Conservation (phyloP, 2,797 vertebrate genomes). For the Holocentrus rufus region DNA sequence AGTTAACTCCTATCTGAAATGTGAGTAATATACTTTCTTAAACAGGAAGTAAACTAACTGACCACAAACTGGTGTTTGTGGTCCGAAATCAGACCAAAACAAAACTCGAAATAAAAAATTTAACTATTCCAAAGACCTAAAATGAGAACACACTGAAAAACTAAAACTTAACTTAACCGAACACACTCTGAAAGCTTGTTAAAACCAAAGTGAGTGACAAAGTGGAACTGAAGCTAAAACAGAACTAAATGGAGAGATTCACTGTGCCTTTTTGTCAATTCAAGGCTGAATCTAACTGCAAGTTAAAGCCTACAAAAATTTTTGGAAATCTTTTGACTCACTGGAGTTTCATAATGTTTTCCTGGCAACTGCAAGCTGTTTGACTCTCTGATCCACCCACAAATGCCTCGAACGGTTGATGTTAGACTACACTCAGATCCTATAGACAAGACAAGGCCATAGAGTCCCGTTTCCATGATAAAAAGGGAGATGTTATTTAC, state of each 20-base stretch:
- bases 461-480: not conserved
- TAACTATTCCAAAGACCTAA: too few species aligned
- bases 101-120: too few species aligned
- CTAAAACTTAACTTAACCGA: too few species aligned
- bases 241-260: constrained; percentile 25
- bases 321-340: constrained; percentile 21
- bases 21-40: too few species aligned
- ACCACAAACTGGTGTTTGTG: too few species aligned
- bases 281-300: constrained; percentile 13
- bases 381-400: constrained; percentile 13
- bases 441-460: not conserved
- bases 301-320: constrained; percentile 1
- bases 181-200: too few species aligned
- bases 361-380: constrained; percentile 45
- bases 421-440: constrained; percentile 63
- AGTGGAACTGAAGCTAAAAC: too few species aligned
- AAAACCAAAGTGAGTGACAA: too few species aligned
- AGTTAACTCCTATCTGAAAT: too few species aligned
- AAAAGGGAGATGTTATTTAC: not conserved
- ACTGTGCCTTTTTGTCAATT: constrained; percentile 11
- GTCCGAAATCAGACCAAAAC: too few species aligned
- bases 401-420: constrained; percentile 32
- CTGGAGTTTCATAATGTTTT: constrained; percentile 53
- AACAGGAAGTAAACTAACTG: too few species aligned
- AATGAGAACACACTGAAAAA: too few species aligned